Conservation (phyloP, 1,140 invertebrate genomes). For the Conopomorpha cramerella region DNA sequence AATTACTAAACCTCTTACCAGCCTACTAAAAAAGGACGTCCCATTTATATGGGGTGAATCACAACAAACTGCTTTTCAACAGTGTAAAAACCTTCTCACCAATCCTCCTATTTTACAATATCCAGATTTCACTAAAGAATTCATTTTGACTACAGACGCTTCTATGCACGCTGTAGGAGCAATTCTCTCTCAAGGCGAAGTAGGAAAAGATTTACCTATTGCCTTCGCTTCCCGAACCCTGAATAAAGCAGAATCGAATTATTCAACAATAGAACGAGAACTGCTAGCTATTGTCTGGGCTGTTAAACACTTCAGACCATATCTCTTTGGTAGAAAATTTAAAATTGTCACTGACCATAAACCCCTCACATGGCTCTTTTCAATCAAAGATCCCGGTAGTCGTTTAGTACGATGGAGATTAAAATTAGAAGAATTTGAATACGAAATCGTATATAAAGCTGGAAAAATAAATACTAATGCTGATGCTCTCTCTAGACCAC, state of each 20-base stretch:
- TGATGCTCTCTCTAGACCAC: constrained; percentile 17
- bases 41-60: too few species aligned
- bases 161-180: constrained; percentile 17
- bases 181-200: constrained; percentile 19
- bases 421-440: too few species aligned
- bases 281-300: constrained; percentile 54
- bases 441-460: too few species aligned
- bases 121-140: too few species aligned
- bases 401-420: constrained; percentile 37
- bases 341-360: constrained; percentile 54
- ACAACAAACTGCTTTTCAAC: constrained; percentile 21
- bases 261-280: constrained; percentile 37
- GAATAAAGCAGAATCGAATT: constrained; percentile 12
- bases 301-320: constrained; percentile 37
- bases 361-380: constrained; percentile 31
- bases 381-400: constrained; percentile 32
- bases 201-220: constrained; percentile 15
- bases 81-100: constrained; percentile 23
- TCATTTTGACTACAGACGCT: constrained; percentile 27
- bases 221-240: constrained; percentile 15
- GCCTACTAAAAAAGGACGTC: constrained; percentile 13
- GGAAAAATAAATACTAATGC: constrained; percentile 25
- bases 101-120: too few species aligned
- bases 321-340: constrained; percentile 51
- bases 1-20: constrained; percentile 13